phyloP scores from a whole-genome alignment of 2,113 vertebrate species.

The Riparia riparia region DNA sequence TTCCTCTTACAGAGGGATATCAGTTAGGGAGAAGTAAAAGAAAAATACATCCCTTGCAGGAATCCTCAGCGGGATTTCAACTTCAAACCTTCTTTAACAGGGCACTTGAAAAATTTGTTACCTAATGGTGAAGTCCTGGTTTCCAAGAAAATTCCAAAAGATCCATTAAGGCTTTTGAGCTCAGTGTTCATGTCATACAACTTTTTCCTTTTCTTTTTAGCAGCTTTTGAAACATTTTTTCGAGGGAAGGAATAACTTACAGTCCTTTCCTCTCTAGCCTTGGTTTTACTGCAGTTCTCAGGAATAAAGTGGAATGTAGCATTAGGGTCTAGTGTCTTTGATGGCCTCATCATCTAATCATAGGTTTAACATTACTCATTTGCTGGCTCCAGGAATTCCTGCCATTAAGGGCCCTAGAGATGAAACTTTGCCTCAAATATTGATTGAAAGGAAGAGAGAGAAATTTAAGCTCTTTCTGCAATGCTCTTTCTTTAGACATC shows the following conservation, averaged over 20 bases:
- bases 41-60: constrained; percentile 69
- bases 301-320: constrained; percentile 77
- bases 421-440: constrained; percentile 95
- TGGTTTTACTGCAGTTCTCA: constrained; percentile 82
- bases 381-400: constrained; percentile 91
- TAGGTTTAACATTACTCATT: constrained; percentile 95
- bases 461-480: constrained; percentile 85
- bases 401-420: constrained; percentile 93
- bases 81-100: constrained; percentile 74
- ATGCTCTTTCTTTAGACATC: constrained; percentile 71
- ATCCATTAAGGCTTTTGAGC: constrained; percentile 55
- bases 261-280: constrained; percentile 70
- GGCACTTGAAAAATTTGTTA: constrained; percentile 74
- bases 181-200: constrained; percentile 56
- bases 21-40: constrained; percentile 67
- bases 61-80: constrained; percentile 74
- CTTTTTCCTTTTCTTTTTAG: not conserved
- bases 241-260: constrained; percentile 39
- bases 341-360: constrained; percentile 87
- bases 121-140: constrained; percentile 68
- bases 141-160: constrained; percentile 68
- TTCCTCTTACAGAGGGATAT: constrained; percentile 57
- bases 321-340: constrained; percentile 82
- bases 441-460: constrained; percentile 89
- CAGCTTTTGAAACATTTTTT: constrained; percentile 67